phyloP scores from a whole-genome alignment of 1,140 invertebrate species.

The Dendroctonus valens region DNA sequence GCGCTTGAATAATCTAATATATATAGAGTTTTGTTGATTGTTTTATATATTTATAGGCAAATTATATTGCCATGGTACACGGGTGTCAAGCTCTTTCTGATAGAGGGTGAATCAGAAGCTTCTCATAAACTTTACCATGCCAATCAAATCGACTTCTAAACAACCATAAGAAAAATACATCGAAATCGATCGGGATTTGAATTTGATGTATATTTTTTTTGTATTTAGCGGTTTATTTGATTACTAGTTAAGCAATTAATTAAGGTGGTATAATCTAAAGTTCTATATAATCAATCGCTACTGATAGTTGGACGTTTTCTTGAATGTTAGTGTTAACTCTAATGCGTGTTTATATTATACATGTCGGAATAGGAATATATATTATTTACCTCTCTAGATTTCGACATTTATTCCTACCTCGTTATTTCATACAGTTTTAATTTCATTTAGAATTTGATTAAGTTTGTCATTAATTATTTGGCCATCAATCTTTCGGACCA shows the following conservation, averaged over 20 bases:
- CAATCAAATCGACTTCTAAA: conserved; percentile 23
- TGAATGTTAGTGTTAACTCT: conserved; percentile 42
- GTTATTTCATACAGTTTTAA: neutral
- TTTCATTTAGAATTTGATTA: conserved; percentile 19
- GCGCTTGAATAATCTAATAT: conserved; percentile 35
- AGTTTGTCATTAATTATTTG: conserved; percentile 38
- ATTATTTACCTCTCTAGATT: conserved; percentile 45
- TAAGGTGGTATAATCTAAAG: conserved; percentile 4
- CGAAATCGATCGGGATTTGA: conserved; percentile 21
- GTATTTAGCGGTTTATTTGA: conserved; percentile 16
- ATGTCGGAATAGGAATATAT: conserved; percentile 46
- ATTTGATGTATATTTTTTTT: conserved; percentile 17
- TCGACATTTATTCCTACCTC: no score
- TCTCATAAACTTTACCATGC: conserved; percentile 26
- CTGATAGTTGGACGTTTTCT: conserved; percentile 43
- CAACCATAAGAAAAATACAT: conserved; percentile 26
- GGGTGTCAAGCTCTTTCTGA: conserved; percentile 7
- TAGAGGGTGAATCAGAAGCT: conserved; percentile 26
- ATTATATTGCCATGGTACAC: conserved; percentile 6
- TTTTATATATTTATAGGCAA: conserved; percentile 15
- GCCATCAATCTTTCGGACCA: conserved; percentile 43
- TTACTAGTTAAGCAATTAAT: neutral
- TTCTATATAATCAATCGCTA: conserved; percentile 15
- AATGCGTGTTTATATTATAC: conserved; percentile 46
- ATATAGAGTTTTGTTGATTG: conserved; percentile 16